Base-by-base conservation (phyloP, 2,113 vertebrate genomes). In the Turnix velox region DNA sequence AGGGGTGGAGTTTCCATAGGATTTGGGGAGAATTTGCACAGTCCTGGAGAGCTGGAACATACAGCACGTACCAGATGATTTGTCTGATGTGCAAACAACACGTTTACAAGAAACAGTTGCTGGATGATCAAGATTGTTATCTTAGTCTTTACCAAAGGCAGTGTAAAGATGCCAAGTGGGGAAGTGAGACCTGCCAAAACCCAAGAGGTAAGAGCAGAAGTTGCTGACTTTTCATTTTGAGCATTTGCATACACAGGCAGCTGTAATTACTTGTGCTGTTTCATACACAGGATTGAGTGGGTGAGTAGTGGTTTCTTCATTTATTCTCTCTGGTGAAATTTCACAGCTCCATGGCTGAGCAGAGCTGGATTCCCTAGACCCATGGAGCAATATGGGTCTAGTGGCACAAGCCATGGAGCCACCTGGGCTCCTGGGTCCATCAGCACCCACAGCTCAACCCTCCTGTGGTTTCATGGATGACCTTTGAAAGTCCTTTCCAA, bases 161-260 rank as follows among this genome's bases (percentile, higher is more conserved):
- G n/a, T 7, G 18, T 61, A 51, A 72, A 30, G 77, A 12, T 95
- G 93, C 84, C 92, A 94, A 68, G 45, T 39, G 67, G 84, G 69
- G 90, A 93, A 75, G 61, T 6, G 18, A 93, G 73, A 78, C 69
- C 46, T 92, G 84, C 91, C 88, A 88, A 82, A 91, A 92, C 85
- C 54, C 59, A 55, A 18, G 18, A 54, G 69, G 42, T 46, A 79
- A 40, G 67, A 30, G 75, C 40, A 48, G 65, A 93, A 93, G 85
- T 92, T 88, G 90, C 82, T 94, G 83, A 93, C 75, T 87, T 67
- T 73, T 74, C 39, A 69, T 96, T 91, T 76, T 40, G 55, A 69
- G 72, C 58, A 42, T 66, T 85, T 80, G 72, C 48, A 35, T 69
- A 51, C 40, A 12, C 54, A 83, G 49, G 33, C 79, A 58, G 49